phyloP scores from a whole-genome alignment of 2,113 vertebrate genomes.

The Tupaia tana region DNA sequence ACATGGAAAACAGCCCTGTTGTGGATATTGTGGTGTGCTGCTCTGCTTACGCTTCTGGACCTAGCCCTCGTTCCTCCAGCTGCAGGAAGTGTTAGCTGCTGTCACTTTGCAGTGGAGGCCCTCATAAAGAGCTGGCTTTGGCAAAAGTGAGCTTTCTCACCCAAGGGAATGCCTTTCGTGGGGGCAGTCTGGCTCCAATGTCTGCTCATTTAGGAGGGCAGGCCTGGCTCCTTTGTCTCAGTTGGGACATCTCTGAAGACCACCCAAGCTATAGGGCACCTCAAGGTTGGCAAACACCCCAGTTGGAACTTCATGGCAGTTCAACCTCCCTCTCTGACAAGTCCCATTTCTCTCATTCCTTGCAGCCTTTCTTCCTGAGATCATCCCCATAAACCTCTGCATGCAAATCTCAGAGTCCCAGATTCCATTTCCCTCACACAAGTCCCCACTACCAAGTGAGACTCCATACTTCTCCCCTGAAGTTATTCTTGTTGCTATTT shows the following conservation, averaged over 20 bases:
- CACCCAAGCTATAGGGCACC: not conserved
- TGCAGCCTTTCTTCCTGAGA: no score
- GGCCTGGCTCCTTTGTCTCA: not conserved
- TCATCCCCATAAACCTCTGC: not conserved
- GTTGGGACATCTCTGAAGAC: not conserved
- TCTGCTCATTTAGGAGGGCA: no score
- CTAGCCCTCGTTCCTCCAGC: not conserved
- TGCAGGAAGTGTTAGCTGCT: not conserved
- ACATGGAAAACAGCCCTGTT: not conserved
- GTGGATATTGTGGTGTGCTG: fast-evolving
- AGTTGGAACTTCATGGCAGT: not conserved
- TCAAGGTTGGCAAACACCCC: not conserved
- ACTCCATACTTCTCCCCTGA: not conserved
- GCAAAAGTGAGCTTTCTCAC: not conserved
- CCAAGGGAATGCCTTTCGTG: fast-evolving
- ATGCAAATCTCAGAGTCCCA: not conserved
- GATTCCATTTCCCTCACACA: not conserved
- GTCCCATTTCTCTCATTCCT: not conserved
- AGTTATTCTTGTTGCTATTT: not conserved
- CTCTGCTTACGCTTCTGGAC: not conserved
- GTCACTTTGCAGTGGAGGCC: not conserved
- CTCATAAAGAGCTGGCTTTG: not conserved
- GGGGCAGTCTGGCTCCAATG: no score
- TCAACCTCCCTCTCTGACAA: not conserved
- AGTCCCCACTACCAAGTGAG: not conserved